Base-by-base conservation (phyloP, 2,797 vertebrate species). In the Falco cherrug region DNA sequence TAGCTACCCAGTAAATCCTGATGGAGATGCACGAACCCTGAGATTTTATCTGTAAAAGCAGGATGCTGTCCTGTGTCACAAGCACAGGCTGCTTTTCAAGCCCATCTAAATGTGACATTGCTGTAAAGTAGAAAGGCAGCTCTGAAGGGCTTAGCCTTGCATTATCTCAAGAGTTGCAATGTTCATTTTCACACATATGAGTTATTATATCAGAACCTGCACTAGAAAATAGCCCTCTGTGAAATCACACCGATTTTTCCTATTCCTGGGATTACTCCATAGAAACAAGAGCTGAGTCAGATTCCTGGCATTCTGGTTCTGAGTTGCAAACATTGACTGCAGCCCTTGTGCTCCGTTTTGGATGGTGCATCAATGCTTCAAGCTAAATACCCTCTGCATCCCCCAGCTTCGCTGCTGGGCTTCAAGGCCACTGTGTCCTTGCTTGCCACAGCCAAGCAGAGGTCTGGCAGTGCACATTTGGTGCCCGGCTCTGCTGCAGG, bases 311-410 rank as follows among this genome's bases (percentile, higher is more conserved):
- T 47, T 84, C 18, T 59, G 20, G 6, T 54, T 75, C 59, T 7
- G 20, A 56, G 28, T 5, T 60, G 48, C 15, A 37, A 37, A 25
- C 2, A 0, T 11, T 45, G 51, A 41, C 65, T 35, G 50, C 65
- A 82, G 37, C 20, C 29, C 25, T 50, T 20, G 24, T 37, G 51
- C 67, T 63, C 67, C 1, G 0, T 67, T 76, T 63, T 29, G 59
- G n/a, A 26, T n/a, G 60, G 16, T 5, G 11, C 26, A 37, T 61
- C 35, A 1, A 0, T 25, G n/a, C 4, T 71, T 47, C 2, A 13
- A 25, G 59, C 59, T 43, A 54, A 41, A 50, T 1, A 3, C 16
- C 25, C 43, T 9, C 16, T 1, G 3, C 13, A 59, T 29, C 13
- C 19, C 50, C 41, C 22, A 1, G 1, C 14, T 15, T 59, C 5